These are phyloP conservation scores for Melospiza melodia DNA, from an alignment of 2,113 vertebrate genomes.

Conservation along the genomic window DNA sequence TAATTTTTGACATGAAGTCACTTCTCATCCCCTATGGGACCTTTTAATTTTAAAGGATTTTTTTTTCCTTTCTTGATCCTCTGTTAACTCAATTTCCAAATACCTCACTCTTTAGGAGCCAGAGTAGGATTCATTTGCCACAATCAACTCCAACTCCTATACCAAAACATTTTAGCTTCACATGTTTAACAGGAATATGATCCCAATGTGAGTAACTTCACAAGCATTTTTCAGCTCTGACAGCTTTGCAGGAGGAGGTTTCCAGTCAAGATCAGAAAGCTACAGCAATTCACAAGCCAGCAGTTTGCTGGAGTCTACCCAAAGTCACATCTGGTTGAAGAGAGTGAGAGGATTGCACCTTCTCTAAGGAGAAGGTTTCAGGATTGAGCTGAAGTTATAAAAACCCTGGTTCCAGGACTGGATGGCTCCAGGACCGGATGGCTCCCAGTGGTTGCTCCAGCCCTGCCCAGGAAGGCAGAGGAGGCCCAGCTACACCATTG, in stretches of 20 bases:
- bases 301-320: not conserved
- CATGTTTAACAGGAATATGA: not conserved
- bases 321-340: not conserved
- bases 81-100: not conserved
- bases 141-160: not conserved
- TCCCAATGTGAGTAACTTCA: not conserved
- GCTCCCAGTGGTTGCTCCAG: not conserved
- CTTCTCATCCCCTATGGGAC: rapidly evolving
- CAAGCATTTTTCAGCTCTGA: not conserved
- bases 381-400: not conserved
- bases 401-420: not conserved
- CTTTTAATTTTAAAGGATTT: not conserved
- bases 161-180: not conserved
- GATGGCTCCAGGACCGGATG: not conserved
- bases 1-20: not conserved
- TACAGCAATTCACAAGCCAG: not conserved
- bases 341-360: rapidly evolving
- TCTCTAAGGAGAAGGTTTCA: not conserved
- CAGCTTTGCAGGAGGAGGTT: not conserved
- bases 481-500: not conserved
- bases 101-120: not conserved
- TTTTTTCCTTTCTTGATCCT: not conserved
- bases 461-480: not conserved
- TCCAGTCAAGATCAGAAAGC: not conserved
- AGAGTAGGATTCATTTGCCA: not conserved